Percentiles rank a stretch among this genome's conserved stretches.
Evolutionary conservation across 2,888 invertebrate genomes (phyloP).

Genomic region (Lycia hirtaria): DNA sequence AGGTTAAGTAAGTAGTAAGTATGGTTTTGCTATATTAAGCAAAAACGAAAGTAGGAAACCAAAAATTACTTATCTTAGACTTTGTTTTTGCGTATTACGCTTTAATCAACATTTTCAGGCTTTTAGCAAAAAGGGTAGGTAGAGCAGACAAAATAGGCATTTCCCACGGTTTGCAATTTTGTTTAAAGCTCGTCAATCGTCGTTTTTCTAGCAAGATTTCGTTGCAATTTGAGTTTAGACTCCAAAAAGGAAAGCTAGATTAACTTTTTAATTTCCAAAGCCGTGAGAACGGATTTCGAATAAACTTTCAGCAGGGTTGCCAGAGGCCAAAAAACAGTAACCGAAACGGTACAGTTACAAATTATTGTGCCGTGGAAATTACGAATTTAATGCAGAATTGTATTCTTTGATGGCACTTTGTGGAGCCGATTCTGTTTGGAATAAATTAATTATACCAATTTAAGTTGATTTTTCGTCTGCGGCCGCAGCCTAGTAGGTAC

Average conservation of each 20-base stretch:
- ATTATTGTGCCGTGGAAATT: conserved; percentile 83
- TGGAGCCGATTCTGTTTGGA: conserved; percentile 77
- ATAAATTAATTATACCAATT: conserved; percentile 82
- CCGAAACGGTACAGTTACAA: conserved; percentile 76
- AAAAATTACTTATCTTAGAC: neutral
- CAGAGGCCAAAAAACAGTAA: conserved; percentile 68
- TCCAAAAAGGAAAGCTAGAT: conserved; percentile 70
- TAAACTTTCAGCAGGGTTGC: conserved; percentile 39
- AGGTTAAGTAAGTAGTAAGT: too few species aligned
- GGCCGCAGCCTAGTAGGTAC: conserved; percentile 52
- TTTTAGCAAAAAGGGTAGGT: neutral
- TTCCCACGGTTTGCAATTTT: conserved; percentile 31
- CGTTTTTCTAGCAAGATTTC: neutral
- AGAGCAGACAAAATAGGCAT: conserved; percentile 12
- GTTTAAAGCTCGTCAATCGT: conserved; percentile 5
- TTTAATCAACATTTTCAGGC: neutral
- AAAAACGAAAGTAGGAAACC: neutral
- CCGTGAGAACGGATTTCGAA: conserved; percentile 75
- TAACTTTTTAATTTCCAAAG: conserved; percentile 69
- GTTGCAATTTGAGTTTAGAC: conserved; percentile 46
- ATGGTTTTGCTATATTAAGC: neutral
- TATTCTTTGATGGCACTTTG: conserved; percentile 74
- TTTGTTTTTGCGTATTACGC: neutral
- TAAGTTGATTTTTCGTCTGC: conserved; percentile 73
- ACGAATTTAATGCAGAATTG: conserved; percentile 81